A percentile compares a stretch with the other conserved stretches of the same genome.
Evolutionary conservation across 2,797 vertebrate genomes (phyloP).

Genomic region (Anomalospiza imberbis): DNA sequence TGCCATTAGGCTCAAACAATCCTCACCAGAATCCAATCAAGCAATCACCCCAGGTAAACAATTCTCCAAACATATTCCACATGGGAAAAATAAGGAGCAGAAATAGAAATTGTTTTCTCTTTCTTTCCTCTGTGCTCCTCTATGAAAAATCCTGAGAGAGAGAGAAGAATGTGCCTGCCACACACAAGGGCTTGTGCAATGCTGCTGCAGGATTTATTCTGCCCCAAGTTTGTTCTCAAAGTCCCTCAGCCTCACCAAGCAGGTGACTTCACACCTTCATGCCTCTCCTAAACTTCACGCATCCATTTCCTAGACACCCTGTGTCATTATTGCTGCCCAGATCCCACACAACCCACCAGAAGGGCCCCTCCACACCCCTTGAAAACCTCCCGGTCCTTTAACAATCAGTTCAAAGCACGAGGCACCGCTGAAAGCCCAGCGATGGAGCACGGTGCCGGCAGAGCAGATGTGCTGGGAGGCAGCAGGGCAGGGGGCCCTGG

Average conservation of each 20-base stretch:
- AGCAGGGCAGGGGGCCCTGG: neutral
- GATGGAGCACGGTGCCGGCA: neutral
- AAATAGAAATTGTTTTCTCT: no score
- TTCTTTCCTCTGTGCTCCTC: no score
- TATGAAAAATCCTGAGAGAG: no score
- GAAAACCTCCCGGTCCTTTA: neutral
- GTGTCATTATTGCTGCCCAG: neutral
- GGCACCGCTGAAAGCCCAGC: fast-evolving
- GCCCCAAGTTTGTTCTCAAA: neutral
- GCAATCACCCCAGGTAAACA: no score
- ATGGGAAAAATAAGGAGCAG: no score
- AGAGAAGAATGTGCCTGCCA: no score
- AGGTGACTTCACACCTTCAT: neutral
- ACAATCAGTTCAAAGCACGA: fast-evolving
- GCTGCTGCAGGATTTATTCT: neutral
- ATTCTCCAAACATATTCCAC: no score
- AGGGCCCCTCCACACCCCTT: neutral
- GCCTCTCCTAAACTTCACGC: neutral
- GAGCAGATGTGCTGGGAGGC: neutral
- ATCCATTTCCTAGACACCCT: fast-evolving
- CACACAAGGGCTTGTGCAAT: neutral
- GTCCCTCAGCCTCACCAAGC: neutral
- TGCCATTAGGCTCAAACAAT: no score
- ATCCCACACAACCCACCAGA: neutral
- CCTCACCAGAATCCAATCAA: no score